phyloP scores from a whole-genome alignment of 2,113 vertebrate species.

The Dunckerocampus dactyliophorus region DNA sequence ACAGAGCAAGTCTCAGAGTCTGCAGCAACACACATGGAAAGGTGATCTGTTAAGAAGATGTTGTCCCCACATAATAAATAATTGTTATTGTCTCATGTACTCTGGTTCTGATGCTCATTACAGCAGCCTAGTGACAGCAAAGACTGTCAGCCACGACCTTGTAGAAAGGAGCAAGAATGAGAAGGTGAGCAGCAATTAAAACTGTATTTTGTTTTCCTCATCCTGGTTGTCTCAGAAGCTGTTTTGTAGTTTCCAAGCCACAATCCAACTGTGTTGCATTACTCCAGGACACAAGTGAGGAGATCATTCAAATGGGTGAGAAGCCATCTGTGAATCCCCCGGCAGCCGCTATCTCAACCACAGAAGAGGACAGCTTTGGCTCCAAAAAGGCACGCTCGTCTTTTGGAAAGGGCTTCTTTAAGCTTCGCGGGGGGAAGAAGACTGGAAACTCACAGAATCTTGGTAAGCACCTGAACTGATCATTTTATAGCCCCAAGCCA shows the following conservation, averaged over 20 bases:
- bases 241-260: no score
- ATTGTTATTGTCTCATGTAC: not conserved
- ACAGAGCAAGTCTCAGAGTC: constrained; percentile 37
- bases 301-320: constrained; percentile 65
- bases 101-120: constrained; percentile 38
- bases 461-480: constrained; percentile 67
- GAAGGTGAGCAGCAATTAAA: constrained; percentile 58
- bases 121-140: constrained; percentile 70
- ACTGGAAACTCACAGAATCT: constrained; percentile 86
- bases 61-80: not conserved
- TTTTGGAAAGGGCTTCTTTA: constrained; percentile 95
- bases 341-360: constrained; percentile 41
- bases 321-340: constrained; percentile 78
- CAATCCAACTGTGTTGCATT: not conserved
- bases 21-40: constrained; percentile 32
- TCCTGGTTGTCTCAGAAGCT: no score
- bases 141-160: constrained; percentile 76
- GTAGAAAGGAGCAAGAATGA: constrained; percentile 75
- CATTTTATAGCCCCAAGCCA: constrained; percentile 42
- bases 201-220: not conserved
- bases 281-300: constrained; percentile 67
- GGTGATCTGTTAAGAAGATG: constrained; percentile 23
- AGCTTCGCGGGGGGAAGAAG: constrained; percentile 88
- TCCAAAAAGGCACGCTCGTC: constrained; percentile 88
- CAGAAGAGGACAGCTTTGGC: constrained; percentile 83